A percentile compares a stretch with the other conserved stretches of the same genome.
phyloP scores from a whole-genome alignment of 2,797 vertebrate species.

The Natrix natrix region DNA sequence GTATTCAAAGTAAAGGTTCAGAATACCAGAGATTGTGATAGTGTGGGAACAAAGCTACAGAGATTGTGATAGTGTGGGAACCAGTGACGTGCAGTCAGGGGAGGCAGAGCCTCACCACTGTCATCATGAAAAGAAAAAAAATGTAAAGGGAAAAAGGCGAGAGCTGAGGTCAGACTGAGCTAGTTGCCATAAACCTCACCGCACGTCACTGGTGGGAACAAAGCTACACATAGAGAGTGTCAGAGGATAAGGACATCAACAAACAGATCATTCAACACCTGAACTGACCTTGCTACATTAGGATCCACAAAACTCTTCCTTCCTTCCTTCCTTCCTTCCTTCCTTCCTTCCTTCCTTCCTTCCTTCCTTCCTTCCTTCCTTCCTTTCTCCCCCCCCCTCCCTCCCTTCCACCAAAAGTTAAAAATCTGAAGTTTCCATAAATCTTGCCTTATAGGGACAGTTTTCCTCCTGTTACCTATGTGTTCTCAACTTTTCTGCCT shows the following conservation, averaged over 20 bases:
- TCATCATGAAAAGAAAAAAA: too few species aligned
- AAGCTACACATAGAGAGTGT: not conserved
- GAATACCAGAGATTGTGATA: not conserved
- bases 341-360: not conserved
- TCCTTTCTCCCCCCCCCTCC: not conserved
- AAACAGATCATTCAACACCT: not conserved
- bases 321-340: not conserved
- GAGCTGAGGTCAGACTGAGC: too few species aligned
- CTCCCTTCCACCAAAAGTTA: too few species aligned
- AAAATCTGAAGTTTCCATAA: not conserved
- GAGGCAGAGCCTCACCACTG: too few species aligned
- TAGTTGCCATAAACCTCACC: too few species aligned
- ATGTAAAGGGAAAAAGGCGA: too few species aligned
- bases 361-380: too few species aligned
- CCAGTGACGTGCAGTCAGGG: too few species aligned
- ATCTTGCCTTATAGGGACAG: not conserved
- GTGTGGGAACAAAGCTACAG: not conserved
- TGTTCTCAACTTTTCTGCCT: not conserved
- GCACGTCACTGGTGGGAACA: not conserved
- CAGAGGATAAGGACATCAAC: not conserved
- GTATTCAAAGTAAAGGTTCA: not conserved
- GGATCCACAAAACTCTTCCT: not conserved
- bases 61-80: too few species aligned
- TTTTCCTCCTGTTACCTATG: not conserved
- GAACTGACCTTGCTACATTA: not conserved